These are phyloP conservation scores for Stegostoma tigrinum DNA, from an alignment of 2,113 vertebrate genomes.

Conservation along the genomic window DNA sequence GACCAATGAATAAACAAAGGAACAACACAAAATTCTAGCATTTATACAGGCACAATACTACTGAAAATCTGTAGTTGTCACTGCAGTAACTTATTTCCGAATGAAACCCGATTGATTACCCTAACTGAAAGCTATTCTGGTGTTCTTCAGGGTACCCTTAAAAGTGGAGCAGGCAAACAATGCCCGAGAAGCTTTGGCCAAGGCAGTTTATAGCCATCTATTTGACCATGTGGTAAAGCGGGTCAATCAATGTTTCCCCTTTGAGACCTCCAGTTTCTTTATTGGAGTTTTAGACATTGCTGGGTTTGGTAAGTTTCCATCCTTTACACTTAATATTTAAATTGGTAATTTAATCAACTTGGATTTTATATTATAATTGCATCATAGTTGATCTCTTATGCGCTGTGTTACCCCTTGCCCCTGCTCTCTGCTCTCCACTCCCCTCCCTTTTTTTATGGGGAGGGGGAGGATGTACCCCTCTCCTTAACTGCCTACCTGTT, in stretches of 20 bases:
- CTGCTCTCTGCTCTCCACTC: no score
- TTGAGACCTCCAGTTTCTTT: constrained; percentile 81
- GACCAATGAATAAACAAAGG: neutral
- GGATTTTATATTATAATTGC: no score
- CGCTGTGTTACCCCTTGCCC: no score
- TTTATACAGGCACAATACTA: neutral
- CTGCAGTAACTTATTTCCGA: neutral
- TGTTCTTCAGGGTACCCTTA: constrained; percentile 73
- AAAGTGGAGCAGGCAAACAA: constrained; percentile 96
- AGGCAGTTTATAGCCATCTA: constrained; percentile 88
- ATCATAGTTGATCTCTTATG: no score
- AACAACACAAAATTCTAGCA: neutral
- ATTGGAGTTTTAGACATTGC: constrained; percentile 97
- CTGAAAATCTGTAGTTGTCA: neutral
- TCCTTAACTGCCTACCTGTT: no score
- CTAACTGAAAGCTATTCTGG: neutral
- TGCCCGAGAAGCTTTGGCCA: constrained; percentile 88
- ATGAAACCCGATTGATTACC: neutral
- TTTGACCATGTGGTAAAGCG: constrained; percentile 96
- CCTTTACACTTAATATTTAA: neutral
- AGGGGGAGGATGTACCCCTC: no score
- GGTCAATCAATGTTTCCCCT: constrained; percentile 95
- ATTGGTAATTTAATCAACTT: neutral
- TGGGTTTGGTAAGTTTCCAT: constrained; percentile 75
- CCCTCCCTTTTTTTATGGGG: no score